A percentile compares a stretch with the other conserved stretches of the same genome.
Evolutionary conservation across 1,140 invertebrate genomes (phyloP).

Genomic region (Pantala flavescens): DNA sequence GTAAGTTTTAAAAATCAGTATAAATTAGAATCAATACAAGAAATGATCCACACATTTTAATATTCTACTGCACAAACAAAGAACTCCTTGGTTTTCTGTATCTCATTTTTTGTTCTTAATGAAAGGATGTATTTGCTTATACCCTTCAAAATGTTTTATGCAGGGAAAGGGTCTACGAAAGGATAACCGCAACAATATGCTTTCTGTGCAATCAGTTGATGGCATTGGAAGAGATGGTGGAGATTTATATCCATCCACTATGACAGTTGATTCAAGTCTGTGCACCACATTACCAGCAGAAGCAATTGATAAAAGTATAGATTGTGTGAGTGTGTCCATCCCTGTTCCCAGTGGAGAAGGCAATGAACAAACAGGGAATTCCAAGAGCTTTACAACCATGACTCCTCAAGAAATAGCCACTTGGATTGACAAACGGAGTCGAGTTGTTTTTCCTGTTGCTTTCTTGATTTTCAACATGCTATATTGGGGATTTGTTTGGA

Average conservation of each 20-base stretch:
- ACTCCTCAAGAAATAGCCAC: constrained; percentile 76
- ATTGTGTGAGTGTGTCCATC: constrained; percentile 11
- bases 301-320: neutral
- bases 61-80: too few relatives aligned
- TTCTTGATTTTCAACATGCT: constrained; percentile 74
- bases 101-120: too few relatives aligned
- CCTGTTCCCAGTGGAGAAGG: constrained; percentile 10
- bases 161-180: neutral
- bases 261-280: neutral
- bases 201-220: neutral
- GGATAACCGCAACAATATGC: neutral
- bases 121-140: too few relatives aligned
- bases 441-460: constrained; percentile 62
- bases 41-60: too few relatives aligned
- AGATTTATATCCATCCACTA: neutral
- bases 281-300: neutral
- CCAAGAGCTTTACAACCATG: constrained; percentile 61
- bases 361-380: constrained; percentile 29
- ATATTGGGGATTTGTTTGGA: constrained; percentile 72
- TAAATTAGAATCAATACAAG: too few relatives aligned
- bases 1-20: too few relatives aligned
- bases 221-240: neutral
- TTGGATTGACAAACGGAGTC: constrained; percentile 71
- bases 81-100: too few relatives aligned
- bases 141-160: neutral